phyloP scores from a whole-genome alignment of 2,888 invertebrate genomes.

The Marasmarcha lunaedactyla region DNA sequence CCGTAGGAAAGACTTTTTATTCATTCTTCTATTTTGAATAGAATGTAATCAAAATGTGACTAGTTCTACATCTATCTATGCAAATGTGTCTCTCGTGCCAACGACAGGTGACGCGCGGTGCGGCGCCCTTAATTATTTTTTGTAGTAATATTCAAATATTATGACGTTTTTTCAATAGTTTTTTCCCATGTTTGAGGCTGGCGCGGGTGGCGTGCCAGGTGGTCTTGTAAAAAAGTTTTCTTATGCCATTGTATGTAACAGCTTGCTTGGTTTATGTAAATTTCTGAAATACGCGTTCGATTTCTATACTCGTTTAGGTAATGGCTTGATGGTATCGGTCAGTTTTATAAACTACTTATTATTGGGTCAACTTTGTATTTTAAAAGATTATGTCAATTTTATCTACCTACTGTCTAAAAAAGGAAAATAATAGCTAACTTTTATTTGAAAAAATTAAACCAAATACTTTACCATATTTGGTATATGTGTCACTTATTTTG shows the following conservation, averaged over 20 bases:
- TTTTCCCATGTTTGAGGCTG: constrained; percentile 43
- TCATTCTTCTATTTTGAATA: too few relatives aligned
- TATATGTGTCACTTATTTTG: too few relatives aligned
- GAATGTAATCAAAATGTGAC: too few relatives aligned
- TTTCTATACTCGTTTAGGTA: background rate
- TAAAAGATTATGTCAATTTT: too few relatives aligned
- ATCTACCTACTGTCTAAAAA: too few relatives aligned
- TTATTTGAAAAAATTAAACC: too few relatives aligned
- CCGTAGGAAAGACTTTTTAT: too few relatives aligned
- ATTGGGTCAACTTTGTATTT: too few relatives aligned
- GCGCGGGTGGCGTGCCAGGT: constrained; percentile 65
- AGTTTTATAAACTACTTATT: too few relatives aligned
- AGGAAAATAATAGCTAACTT: too few relatives aligned
- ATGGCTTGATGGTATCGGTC: too few relatives aligned
- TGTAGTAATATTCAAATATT: constrained; percentile 69
- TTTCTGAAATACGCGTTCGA: background rate
- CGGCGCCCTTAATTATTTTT: constrained; percentile 68
- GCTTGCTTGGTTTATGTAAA: constrained; percentile 30
- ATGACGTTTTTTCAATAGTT: constrained; percentile 51
- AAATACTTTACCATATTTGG: too few relatives aligned
- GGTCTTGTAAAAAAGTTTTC: constrained; percentile 51
- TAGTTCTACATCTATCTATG: constrained; percentile 26
- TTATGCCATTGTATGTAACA: constrained; percentile 34
- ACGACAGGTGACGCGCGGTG: constrained; percentile 65
- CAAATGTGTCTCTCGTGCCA: constrained; percentile 61